These are phyloP conservation scores for Nasonia oneida DNA, from an alignment of 2,888 invertebrate species.

Conservation along the genomic window DNA sequence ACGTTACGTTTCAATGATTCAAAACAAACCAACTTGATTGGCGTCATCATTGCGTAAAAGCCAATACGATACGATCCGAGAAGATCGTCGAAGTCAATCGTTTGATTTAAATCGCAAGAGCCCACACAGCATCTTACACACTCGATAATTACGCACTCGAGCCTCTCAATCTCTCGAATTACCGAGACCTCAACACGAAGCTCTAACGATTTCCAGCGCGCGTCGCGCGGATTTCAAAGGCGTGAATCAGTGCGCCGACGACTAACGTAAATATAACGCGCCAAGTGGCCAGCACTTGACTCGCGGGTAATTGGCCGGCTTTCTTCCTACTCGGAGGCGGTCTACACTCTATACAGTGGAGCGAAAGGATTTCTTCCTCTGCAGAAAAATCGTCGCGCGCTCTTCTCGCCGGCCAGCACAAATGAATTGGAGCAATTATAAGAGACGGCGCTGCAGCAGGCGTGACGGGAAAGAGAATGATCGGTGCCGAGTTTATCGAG, in stretches of 20 bases:
- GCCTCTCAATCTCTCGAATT: not conserved
- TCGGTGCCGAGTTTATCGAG: not conserved
- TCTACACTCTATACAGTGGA: no score
- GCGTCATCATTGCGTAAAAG: no score
- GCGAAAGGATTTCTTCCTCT: conserved; percentile 3
- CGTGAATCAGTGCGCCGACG: not conserved
- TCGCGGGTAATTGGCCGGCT: not conserved
- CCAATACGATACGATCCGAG: not conserved
- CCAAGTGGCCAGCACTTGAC: not conserved
- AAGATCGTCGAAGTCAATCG: not conserved
- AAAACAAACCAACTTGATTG: no score
- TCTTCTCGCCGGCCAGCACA: not conserved
- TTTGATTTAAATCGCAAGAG: conserved; percentile 3
- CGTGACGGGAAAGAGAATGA: conserved; percentile 39
- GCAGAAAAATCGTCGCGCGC: conserved; percentile 15
- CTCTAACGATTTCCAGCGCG: not conserved
- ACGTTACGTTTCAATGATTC: no score
- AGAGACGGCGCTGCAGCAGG: not conserved
- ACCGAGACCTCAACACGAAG: not conserved
- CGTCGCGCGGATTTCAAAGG: not conserved
- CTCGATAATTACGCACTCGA: conserved; percentile 1
- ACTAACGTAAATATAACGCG: conserved; percentile 14
- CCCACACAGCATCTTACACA: not conserved
- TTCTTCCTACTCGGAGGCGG: not conserved
- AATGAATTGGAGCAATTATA: conserved; percentile 40